Conservation (phyloP, 2,113 vertebrate genomes). For the Romanogobio albipinnatus region DNA sequence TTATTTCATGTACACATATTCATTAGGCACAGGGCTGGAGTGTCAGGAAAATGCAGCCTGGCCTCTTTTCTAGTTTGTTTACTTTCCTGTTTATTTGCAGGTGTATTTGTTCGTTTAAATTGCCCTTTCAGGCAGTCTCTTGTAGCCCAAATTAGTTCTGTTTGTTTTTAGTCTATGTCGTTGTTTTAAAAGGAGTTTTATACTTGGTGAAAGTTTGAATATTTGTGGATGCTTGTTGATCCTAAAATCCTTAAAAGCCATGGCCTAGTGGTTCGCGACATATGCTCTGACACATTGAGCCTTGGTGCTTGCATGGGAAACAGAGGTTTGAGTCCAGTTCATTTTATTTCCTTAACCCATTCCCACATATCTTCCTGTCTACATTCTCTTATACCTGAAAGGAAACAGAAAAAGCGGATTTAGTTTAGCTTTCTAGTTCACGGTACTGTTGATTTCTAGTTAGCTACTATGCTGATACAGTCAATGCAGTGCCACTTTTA, state of each 20-base stretch:
- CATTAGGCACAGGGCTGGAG: constrained; percentile 53
- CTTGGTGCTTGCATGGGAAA: background rate
- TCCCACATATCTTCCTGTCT: no score
- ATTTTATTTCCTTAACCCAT: background rate
- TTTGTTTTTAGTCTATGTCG: constrained; percentile 18
- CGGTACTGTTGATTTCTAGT: background rate
- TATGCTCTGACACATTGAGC: background rate
- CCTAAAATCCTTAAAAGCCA: background rate
- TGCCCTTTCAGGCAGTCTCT: constrained; percentile 40
- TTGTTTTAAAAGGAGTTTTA: constrained; percentile 3
- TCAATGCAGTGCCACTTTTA: constrained; percentile 43
- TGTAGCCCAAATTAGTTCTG: constrained; percentile 27
- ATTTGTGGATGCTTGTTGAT: background rate
- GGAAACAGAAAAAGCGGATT: background rate
- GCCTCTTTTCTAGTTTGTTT: constrained; percentile 55
- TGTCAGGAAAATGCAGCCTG: constrained; percentile 52
- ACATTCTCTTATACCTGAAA: background rate
- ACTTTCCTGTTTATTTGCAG: constrained; percentile 55
- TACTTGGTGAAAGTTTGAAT: constrained; percentile 6
- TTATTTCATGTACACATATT: constrained; percentile 65
- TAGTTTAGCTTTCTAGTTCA: background rate
- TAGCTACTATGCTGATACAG: background rate
- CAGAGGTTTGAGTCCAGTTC: background rate
- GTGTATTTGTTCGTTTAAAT: constrained; percentile 53
- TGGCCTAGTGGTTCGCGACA: background rate